Conservation (phyloP, 2,888 invertebrate species). For the Megaustenia siamemsis region DNA sequence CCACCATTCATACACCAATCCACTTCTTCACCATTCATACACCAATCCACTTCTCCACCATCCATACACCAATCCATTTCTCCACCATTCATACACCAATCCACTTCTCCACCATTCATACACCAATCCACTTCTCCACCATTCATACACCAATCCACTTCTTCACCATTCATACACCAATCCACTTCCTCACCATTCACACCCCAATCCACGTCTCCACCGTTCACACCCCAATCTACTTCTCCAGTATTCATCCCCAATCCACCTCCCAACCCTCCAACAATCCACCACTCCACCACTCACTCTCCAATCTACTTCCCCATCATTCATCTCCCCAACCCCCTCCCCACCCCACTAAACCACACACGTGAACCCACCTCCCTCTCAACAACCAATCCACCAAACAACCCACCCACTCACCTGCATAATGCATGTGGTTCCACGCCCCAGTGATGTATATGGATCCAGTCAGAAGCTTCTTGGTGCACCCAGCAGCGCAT, state of each 20-base stretch:
- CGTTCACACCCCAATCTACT: no score
- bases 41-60: not conserved
- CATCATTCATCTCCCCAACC: no score
- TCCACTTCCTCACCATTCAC: not conserved
- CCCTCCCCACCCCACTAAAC: no score
- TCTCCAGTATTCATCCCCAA: no score
- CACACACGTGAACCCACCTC: not conserved
- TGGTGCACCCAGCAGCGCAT: slow-evolving; percentile 11
- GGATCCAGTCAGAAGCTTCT: not conserved
- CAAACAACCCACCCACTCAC: not conserved
- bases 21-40: not conserved
- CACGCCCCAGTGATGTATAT: slow-evolving; percentile 29
- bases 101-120: not conserved
- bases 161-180: not conserved
- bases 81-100: not conserved
- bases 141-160: not conserved
- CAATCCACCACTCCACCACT: no score
- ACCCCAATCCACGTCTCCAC: not conserved
- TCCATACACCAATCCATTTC: not conserved
- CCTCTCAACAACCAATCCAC: not conserved
- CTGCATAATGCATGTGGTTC: slow-evolving; percentile 38
- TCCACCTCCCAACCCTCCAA: no score
- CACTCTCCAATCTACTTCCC: not conserved
- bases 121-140: not conserved
- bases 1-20: not conserved